A percentile compares a stretch with the other conserved stretches of the same genome.
Evolutionary conservation across 2,888 invertebrate species (phyloP).

Genomic region (Ichneumoninae sp.): DNA sequence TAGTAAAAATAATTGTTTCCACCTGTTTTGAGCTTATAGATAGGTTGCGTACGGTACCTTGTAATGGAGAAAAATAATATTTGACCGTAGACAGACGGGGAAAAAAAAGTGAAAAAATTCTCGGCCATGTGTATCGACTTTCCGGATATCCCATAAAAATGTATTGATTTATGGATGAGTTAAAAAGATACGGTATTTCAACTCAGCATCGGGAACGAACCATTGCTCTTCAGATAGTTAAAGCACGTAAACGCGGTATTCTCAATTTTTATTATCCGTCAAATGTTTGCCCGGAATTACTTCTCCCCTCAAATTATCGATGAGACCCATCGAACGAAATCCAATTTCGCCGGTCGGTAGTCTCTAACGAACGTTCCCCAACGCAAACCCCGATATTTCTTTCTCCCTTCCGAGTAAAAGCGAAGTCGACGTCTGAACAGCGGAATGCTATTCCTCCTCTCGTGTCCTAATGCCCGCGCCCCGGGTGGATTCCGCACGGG

Average conservation of each 20-base stretch:
- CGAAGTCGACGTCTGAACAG: slow-evolving; percentile 16
- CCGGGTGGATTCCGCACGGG: slow-evolving; percentile 14
- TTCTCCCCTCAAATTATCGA: slow-evolving; percentile 6
- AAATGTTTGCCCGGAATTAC: background rate
- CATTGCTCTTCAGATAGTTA: background rate
- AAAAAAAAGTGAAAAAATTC: too few relatives aligned
- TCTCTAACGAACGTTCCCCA: slow-evolving; percentile 32
- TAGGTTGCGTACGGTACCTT: too few relatives aligned
- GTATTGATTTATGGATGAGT: background rate
- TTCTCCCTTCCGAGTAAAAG: slow-evolving; percentile 17
- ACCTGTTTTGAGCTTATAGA: background rate
- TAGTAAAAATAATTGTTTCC: background rate
- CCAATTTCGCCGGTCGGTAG: slow-evolving; percentile 42
- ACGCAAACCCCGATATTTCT: background rate
- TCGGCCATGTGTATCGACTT: too few relatives aligned
- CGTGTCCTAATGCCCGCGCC: slow-evolving; percentile 26
- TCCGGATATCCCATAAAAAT: too few relatives aligned
- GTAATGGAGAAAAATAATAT: too few relatives aligned
- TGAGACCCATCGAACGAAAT: slow-evolving; percentile 21
- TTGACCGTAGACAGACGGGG: too few relatives aligned
- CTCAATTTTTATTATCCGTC: background rate
- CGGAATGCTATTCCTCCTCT: slow-evolving; percentile 44
- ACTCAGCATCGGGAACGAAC: background rate
- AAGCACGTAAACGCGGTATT: background rate
- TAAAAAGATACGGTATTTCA: background rate